Percentiles rank a stretch among this genome's conserved stretches.
Conservation (phyloP, 2,797 vertebrate species). For the Thripadectes ignobilis region DNA sequence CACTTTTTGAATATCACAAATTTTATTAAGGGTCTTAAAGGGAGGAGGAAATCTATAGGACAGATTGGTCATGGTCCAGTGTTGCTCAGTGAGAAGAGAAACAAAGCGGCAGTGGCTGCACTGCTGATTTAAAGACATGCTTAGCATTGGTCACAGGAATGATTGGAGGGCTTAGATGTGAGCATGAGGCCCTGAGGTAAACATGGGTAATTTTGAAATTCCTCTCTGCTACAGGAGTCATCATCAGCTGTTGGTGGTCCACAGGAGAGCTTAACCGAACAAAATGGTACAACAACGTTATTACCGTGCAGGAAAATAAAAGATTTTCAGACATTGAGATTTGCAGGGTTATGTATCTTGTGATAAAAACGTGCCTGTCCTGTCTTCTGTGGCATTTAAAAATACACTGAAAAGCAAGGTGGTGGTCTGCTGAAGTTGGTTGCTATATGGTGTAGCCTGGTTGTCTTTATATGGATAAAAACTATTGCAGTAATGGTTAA, state of each 20-base stretch:
- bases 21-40: neutral
- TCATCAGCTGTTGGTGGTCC: neutral
- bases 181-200: neutral
- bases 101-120: neutral
- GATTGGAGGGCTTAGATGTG: neutral
- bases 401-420: neutral
- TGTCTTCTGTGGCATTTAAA: neutral
- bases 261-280: neutral
- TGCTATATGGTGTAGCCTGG: rapidly evolving
- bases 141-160: neutral
- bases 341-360: neutral
- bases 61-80: neutral
- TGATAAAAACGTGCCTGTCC: neutral
- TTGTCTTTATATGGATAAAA: neutral
- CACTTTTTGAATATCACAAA: neutral
- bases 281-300: neutral
- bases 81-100: neutral
- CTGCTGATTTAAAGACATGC: neutral
- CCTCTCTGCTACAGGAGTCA: neutral
- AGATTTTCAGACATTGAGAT: neutral
- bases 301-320: neutral
- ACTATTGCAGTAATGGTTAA: neutral
- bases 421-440: neutral
- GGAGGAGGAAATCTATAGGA: neutral
- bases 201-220: neutral